A percentile compares a stretch with the other conserved stretches of the same genome.
Conservation (phyloP, 2,888 invertebrate genomes). For the Clepsis dumicolana region DNA sequence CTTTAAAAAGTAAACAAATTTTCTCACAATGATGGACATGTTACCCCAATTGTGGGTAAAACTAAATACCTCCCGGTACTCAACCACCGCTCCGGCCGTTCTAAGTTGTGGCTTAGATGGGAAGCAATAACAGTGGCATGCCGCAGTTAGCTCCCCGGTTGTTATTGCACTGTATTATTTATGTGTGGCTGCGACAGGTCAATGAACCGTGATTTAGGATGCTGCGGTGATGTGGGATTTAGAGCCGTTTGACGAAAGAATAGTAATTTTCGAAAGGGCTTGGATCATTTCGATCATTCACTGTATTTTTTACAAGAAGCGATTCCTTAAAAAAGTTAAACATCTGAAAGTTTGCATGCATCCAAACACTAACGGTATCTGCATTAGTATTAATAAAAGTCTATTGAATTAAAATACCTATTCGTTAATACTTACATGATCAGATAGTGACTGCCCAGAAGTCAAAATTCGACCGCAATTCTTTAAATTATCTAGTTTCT, state of each 20-base stretch:
- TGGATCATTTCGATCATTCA: too few relatives aligned
- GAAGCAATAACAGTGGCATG: constrained; percentile 46
- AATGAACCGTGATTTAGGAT: constrained; percentile 29
- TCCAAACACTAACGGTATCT: too few relatives aligned
- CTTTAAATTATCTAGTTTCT: too few relatives aligned
- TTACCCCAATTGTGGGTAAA: background rate
- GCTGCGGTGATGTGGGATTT: constrained; percentile 15
- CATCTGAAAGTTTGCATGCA: too few relatives aligned
- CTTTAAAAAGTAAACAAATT: too few relatives aligned
- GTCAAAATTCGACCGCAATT: too few relatives aligned
- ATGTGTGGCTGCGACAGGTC: constrained; percentile 34
- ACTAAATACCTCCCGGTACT: background rate
- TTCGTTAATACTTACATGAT: too few relatives aligned
- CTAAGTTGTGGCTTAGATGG: constrained; percentile 28
- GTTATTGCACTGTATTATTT: constrained; percentile 46
- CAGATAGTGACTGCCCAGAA: too few relatives aligned
- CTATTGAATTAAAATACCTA: too few relatives aligned
- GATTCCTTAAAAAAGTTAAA: too few relatives aligned
- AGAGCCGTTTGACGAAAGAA: background rate
- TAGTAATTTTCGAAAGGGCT: background rate
- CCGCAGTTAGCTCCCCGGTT: constrained; percentile 41
- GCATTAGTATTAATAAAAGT: too few relatives aligned
- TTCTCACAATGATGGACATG: background rate
- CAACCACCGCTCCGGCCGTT: background rate
- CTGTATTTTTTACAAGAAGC: too few relatives aligned